Percentiles rank a stretch among this genome's conserved stretches.
phyloP scores from a whole-genome alignment of 2,113 vertebrate genomes.

The Balaeniceps rex region DNA sequence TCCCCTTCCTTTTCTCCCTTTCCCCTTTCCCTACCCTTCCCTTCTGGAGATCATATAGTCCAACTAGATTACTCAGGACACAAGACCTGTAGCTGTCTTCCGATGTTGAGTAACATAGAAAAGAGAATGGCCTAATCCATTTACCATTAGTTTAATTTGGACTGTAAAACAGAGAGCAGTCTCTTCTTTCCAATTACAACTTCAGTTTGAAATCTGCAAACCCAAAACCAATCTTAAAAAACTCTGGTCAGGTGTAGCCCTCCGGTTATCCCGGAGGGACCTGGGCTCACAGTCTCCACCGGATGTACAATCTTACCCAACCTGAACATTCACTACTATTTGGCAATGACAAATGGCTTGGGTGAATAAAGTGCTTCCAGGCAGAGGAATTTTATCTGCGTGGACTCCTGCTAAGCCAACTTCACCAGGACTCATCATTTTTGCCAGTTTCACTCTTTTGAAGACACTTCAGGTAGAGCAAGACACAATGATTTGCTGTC shows the following conservation, averaged over 20 bases:
- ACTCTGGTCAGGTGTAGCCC: neutral
- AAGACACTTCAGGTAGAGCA: neutral
- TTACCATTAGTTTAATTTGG: accelerated
- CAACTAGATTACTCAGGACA: neutral
- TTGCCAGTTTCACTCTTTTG: neutral
- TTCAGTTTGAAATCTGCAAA: neutral
- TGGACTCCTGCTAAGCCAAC: neutral
- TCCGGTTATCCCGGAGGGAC: neutral
- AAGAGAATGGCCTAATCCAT: neutral
- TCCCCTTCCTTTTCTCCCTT: neutral
- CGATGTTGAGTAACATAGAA: accelerated
- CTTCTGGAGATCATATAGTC: neutral
- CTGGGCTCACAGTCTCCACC: neutral
- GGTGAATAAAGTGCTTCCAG: neutral
- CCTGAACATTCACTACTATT: neutral
- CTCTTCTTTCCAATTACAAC: neutral
- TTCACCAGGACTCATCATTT: neutral
- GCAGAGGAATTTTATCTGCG: neutral
- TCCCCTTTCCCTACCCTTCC: neutral
- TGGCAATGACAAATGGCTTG: neutral
- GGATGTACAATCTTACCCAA: neutral
- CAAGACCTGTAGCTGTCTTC: neutral
- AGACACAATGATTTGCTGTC: neutral
- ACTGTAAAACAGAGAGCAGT: neutral
- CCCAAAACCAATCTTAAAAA: neutral